These are phyloP conservation scores for Heliothis peltigera DNA, from an alignment of 2,888 invertebrate genomes.

Conservation along the genomic window DNA sequence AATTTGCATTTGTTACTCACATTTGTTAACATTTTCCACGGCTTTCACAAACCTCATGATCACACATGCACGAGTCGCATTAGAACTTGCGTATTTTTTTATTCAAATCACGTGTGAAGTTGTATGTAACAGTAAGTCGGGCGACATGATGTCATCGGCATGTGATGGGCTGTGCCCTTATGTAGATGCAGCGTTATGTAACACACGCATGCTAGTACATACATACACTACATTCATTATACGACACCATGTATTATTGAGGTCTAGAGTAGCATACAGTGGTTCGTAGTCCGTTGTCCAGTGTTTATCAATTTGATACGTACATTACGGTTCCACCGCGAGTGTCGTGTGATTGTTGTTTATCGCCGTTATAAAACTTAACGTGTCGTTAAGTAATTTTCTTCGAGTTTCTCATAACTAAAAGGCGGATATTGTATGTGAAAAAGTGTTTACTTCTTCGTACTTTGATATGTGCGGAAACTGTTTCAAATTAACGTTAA, in stretches of 20 bases:
- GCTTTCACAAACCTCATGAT: slow-evolving; percentile 48
- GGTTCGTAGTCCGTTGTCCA: slow-evolving; percentile 51
- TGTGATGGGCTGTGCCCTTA: slow-evolving; percentile 80
- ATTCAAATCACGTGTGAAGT: slow-evolving; percentile 80
- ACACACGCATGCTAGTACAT: slow-evolving; percentile 56
- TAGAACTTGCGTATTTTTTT: slow-evolving; percentile 67
- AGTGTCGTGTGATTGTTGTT: slow-evolving; percentile 57
- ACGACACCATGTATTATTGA: slow-evolving; percentile 37
- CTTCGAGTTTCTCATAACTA: slow-evolving; percentile 22
- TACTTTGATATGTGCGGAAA: slow-evolving; percentile 3
- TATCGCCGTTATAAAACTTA: slow-evolving; percentile 59
- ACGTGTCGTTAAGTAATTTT: slow-evolving; percentile 49
- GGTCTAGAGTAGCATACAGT: slow-evolving; percentile 43
- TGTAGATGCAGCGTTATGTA: slow-evolving; percentile 71
- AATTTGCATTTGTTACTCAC: slow-evolving; percentile 48
- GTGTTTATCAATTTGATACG: slow-evolving; percentile 67
- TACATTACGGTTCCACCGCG: slow-evolving; percentile 52
- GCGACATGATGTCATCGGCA: slow-evolving; percentile 86
- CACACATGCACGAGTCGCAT: slow-evolving; percentile 46
- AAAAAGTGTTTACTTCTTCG: slow-evolving; percentile 8
- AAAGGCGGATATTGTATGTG: slow-evolving; percentile 18
- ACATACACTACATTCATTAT: slow-evolving; percentile 31
- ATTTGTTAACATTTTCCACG: slow-evolving; percentile 48
- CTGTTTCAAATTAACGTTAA: slow-evolving; percentile 1
- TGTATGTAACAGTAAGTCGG: slow-evolving; percentile 83